Conservation (phyloP, 1,140 invertebrate genomes). For the Trichomalopsis sarcophagae region DNA sequence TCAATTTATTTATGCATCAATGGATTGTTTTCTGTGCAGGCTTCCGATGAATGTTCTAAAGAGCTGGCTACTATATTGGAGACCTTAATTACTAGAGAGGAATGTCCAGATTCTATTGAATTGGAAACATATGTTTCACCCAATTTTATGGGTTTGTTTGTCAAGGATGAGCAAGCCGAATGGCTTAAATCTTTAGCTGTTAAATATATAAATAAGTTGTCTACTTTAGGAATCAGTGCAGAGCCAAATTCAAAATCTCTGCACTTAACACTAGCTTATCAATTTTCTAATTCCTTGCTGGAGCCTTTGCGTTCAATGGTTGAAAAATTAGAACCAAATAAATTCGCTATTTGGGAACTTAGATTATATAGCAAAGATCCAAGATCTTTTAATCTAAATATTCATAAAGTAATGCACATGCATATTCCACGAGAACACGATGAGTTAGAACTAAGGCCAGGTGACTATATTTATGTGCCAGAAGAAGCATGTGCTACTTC, state of each 20-base stretch:
- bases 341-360: slow-evolving; percentile 86
- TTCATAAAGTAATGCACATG: slow-evolving; percentile 87
- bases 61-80: slow-evolving; percentile 81
- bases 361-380: slow-evolving; percentile 90
- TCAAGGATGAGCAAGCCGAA: slow-evolving; percentile 85
- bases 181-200: slow-evolving; percentile 84
- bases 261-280: slow-evolving; percentile 91
- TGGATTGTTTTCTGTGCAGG: slow-evolving; percentile 72
- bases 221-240: slow-evolving; percentile 80
- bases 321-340: slow-evolving; percentile 80
- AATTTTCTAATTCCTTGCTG: slow-evolving; percentile 85
- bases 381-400: slow-evolving; percentile 81
- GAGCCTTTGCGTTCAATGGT: slow-evolving; percentile 84
- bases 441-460: slow-evolving; percentile 89
- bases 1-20: neutral
- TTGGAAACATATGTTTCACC: slow-evolving; percentile 88
- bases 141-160: slow-evolving; percentile 92
- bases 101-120: slow-evolving; percentile 79
- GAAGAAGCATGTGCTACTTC: slow-evolving; percentile 83
- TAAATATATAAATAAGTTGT: slow-evolving; percentile 86
- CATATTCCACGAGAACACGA: slow-evolving; percentile 86
- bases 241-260: slow-evolving; percentile 89
- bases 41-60: slow-evolving; percentile 82
- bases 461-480: slow-evolving; percentile 90
- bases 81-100: slow-evolving; percentile 81